Evolutionary conservation across 2,888 invertebrate genomes (phyloP).

Genomic region (Drosophila mimica): DNA sequence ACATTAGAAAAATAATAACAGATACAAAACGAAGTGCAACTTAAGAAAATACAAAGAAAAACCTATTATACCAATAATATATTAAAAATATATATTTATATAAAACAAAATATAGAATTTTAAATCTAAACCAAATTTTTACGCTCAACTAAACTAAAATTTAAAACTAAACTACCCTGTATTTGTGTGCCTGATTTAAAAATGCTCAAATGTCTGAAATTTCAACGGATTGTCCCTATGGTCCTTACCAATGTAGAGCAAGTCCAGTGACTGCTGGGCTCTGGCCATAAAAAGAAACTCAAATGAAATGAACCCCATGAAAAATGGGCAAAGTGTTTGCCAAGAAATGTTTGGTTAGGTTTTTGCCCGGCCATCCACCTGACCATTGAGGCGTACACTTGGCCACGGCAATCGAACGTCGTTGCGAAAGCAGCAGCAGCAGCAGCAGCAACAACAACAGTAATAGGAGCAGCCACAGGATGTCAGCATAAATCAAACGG

Average conservation of each 20-base stretch:
- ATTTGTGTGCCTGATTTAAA: too few relatives aligned
- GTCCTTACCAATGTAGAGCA: slow-evolving; percentile 36
- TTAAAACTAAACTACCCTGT: not conserved
- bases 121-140: not conserved
- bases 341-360: slow-evolving; percentile 77
- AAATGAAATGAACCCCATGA: slow-evolving; percentile 78
- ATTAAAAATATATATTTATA: not conserved
- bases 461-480: slow-evolving; percentile 55
- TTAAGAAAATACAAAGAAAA: not conserved
- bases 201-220: not conserved
- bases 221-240: not conserved
- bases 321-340: slow-evolving; percentile 79
- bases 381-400: slow-evolving; percentile 74
- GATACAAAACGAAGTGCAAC: too few relatives aligned
- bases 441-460: slow-evolving; percentile 14
- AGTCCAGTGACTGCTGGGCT: slow-evolving; percentile 18
- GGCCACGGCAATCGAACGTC: slow-evolving; percentile 61
- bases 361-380: slow-evolving; percentile 62
- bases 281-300: slow-evolving; percentile 71
- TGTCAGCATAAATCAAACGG: slow-evolving; percentile 83
- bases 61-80: not conserved
- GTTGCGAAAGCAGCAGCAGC: slow-evolving; percentile 36
- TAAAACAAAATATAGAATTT: too few relatives aligned
- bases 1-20: not conserved
- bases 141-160: not conserved